Conservation (phyloP, 2,797 vertebrate genomes). For the Macropodus opercularis region DNA sequence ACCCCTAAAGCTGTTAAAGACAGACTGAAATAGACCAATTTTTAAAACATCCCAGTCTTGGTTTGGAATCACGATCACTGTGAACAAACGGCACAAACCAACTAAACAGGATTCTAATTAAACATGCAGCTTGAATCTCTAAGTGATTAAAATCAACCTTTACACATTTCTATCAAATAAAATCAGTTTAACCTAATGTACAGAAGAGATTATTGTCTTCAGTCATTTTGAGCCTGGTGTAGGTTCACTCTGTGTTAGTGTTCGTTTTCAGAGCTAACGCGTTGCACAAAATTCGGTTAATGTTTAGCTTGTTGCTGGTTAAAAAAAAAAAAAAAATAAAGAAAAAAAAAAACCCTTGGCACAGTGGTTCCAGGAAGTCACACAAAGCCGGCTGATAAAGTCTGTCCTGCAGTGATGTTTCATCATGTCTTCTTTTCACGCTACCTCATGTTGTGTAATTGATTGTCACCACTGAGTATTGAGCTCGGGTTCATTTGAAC, state of each 20-base stretch:
- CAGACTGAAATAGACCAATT: constrained; percentile 33
- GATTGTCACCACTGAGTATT: constrained; percentile 20
- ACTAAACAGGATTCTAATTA: neutral
- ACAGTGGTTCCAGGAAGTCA: constrained; percentile 57
- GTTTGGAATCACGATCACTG: constrained; percentile 2
- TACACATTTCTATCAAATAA: neutral
- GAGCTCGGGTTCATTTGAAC: constrained; percentile 2
- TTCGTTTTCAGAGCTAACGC: constrained; percentile 41
- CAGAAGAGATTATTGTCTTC: neutral
- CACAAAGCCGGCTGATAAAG: constrained; percentile 52
- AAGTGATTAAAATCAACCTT: neutral
- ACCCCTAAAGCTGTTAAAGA: constrained; percentile 64
- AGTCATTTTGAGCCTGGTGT: constrained; percentile 10
- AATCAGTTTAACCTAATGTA: neutral
- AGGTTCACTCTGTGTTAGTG: neutral
- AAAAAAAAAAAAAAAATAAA: constrained; percentile 29
- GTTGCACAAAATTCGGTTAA: constrained; percentile 65
- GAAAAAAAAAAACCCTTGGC: too few relatives aligned
- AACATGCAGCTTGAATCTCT: neutral
- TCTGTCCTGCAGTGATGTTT: constrained; percentile 45
- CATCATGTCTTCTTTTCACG: constrained; percentile 39
- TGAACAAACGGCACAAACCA: constrained; percentile 8
- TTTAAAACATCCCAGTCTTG: constrained; percentile 32
- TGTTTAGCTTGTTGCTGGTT: constrained; percentile 65
- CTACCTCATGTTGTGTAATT: constrained; percentile 34